Evolutionary conservation across 2,888 invertebrate genomes (phyloP).

Genomic region (Trichopria drosophilae): DNA sequence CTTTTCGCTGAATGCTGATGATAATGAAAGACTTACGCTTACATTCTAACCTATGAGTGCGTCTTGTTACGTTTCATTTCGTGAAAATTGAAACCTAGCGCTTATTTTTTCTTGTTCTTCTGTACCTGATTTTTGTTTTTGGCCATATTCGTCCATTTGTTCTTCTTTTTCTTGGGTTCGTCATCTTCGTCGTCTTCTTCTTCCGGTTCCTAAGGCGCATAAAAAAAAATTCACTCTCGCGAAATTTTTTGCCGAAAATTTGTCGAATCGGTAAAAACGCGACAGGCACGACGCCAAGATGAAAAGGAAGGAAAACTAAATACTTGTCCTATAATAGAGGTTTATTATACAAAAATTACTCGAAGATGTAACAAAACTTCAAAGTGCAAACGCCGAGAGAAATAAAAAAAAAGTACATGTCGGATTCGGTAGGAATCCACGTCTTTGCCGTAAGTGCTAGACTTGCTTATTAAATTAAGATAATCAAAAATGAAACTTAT

Average conservation of each 20-base stretch:
- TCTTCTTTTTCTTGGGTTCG: constrained; percentile 78
- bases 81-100: constrained; percentile 36
- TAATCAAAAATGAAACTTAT: too few species aligned
- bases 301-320: constrained; percentile 40
- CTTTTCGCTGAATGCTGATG: constrained; percentile 51
- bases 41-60: constrained; percentile 52
- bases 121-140: constrained; percentile 68
- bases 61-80: constrained; percentile 41
- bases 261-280: too few species aligned
- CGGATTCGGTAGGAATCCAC: too few species aligned
- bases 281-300: constrained; percentile 44
- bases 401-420: too few species aligned
- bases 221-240: constrained; percentile 41
- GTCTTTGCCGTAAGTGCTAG: too few species aligned
- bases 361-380: too few species aligned
- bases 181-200: constrained; percentile 77
- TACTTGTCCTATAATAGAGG: constrained; percentile 1
- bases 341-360: not conserved
- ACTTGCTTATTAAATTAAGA: too few species aligned
- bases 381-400: too few species aligned
- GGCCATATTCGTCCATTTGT: constrained; percentile 71
- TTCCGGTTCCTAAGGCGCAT: constrained; percentile 63
- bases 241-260: constrained; percentile 4
- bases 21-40: constrained; percentile 54
- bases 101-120: constrained; percentile 58